Conservation (phyloP, 1,140 invertebrate genomes). For the Plodia interpunctella region DNA sequence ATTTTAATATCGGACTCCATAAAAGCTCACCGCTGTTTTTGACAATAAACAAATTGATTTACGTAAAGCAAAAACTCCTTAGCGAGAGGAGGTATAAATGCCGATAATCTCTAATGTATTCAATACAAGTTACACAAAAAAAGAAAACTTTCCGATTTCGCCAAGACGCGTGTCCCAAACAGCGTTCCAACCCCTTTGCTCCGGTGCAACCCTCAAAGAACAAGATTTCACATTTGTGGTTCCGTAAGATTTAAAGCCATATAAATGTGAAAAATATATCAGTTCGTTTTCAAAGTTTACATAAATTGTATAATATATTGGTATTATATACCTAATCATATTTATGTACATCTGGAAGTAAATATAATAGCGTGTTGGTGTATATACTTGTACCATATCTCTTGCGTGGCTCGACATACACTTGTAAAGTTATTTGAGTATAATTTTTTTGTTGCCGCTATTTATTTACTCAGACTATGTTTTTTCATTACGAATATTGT, state of each 20-base stretch:
- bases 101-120: neutral
- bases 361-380: too few species aligned
- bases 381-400: too few species aligned
- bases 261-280: neutral
- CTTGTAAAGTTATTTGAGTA: too few species aligned
- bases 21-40: too few species aligned
- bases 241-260: conserved; percentile 9
- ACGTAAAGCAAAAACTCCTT: neutral
- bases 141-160: neutral
- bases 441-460: too few species aligned
- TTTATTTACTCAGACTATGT: too few species aligned
- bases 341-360: too few species aligned
- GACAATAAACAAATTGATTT: neutral
- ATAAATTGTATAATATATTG: too few species aligned
- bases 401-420: too few species aligned
- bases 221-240: conserved; percentile 2
- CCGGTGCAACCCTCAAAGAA: neutral
- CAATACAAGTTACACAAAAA: neutral
- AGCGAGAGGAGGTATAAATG: neutral
- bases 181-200: neutral
- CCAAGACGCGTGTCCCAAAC: neutral
- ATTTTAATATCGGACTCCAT: too few species aligned
- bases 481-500: too few species aligned
- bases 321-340: too few species aligned
- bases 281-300: conserved; percentile 14